Conservation (phyloP, 2,888 invertebrate genomes). For the Orchestes rusci region DNA sequence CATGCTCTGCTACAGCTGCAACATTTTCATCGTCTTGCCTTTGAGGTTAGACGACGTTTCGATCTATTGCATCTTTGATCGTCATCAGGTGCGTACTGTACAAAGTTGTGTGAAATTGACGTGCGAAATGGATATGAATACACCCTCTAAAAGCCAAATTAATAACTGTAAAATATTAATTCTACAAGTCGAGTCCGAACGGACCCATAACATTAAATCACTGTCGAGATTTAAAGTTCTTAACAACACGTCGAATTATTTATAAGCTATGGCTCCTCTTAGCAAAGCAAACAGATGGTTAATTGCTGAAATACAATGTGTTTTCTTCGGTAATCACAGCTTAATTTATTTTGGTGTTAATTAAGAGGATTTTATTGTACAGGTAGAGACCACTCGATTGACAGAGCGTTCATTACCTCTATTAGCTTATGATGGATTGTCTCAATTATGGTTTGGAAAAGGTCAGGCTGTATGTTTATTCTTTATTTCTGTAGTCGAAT, state of each 20-base stretch:
- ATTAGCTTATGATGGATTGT: no score
- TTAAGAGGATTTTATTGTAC: constrained; percentile 34
- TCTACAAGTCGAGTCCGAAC: constrained; percentile 39
- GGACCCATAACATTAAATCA: constrained; percentile 39
- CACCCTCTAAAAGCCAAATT: no score
- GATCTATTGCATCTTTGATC: no score
- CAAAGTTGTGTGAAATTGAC: no score
- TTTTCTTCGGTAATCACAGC: constrained; percentile 35
- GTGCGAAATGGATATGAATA: no score
- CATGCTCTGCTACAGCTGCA: no score
- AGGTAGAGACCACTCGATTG: constrained; percentile 14
- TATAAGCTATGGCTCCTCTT: constrained; percentile 37
- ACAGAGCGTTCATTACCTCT: constrained; percentile 11
- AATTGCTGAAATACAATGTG: constrained; percentile 41
- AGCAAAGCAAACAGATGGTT: constrained; percentile 38
- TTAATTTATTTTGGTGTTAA: constrained; percentile 41
- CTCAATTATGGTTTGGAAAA: no score
- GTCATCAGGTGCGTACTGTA: no score
- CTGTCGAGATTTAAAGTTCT: constrained; percentile 39
- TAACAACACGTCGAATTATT: constrained; percentile 37
- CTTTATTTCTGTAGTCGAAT: no score
- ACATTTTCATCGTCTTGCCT: no score
- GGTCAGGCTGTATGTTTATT: no score
- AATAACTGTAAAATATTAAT: constrained; percentile 41
- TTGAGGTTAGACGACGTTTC: no score